A percentile compares a stretch with the other conserved stretches of the same genome.
phyloP scores from a whole-genome alignment of 2,113 vertebrate genomes.

The Strigops habroptila region DNA sequence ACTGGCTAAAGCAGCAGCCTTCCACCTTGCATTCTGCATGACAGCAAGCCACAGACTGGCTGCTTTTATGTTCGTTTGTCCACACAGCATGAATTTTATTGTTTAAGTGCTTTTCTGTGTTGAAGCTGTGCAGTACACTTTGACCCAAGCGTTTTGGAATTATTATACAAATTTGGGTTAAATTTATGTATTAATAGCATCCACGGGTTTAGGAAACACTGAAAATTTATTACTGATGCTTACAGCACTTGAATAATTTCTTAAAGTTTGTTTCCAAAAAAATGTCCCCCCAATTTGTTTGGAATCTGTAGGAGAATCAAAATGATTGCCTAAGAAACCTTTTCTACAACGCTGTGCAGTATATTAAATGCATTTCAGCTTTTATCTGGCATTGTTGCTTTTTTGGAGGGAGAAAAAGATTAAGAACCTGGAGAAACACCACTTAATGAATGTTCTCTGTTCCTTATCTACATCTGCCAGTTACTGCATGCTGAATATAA shows the following conservation, averaged over 20 bases:
- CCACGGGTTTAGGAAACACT: background rate
- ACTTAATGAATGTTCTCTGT: constrained; percentile 15
- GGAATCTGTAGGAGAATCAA: background rate
- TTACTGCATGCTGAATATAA: background rate
- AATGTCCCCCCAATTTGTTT: background rate
- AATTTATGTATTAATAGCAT: background rate
- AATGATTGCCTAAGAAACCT: background rate
- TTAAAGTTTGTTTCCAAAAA: background rate
- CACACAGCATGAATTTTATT: background rate
- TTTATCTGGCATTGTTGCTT: background rate
- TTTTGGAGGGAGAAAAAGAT: background rate
- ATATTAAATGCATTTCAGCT: background rate
- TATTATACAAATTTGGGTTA: background rate
- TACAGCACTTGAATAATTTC: background rate
- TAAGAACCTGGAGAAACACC: background rate
- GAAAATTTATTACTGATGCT: background rate
- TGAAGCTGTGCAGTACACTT: background rate
- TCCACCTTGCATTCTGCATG: accelerated
- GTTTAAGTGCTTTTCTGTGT: background rate
- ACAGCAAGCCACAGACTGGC: background rate
- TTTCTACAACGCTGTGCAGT: background rate
- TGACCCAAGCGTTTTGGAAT: background rate
- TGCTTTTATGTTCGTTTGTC: background rate
- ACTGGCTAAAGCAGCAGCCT: background rate
- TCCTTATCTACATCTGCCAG: constrained; percentile 30